Percentiles rank a stretch among this genome's conserved stretches.
Conservation (phyloP, 2,113 vertebrate species). For the Zingel zingel region DNA sequence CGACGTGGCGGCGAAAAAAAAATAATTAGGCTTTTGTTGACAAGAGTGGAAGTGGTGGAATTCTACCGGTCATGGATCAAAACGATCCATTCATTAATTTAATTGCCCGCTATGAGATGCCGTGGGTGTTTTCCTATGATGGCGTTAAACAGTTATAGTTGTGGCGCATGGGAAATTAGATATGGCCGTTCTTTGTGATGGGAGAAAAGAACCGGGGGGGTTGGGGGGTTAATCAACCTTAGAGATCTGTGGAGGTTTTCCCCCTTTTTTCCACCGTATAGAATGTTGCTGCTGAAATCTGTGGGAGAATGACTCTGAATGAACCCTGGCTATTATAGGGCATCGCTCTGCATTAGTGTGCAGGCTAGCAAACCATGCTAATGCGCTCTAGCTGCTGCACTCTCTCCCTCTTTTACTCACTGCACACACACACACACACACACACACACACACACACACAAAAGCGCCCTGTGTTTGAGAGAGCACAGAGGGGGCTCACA, state of each 20-base stretch:
- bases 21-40: conserved; percentile 82
- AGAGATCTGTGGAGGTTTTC: conserved; percentile 67
- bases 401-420: conserved; percentile 43
- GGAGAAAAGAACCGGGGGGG: conserved; percentile 56
- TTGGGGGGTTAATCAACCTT: conserved; percentile 71
- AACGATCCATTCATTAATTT: conserved; percentile 79
- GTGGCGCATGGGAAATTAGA: conserved; percentile 75
- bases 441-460: conserved; percentile 76
- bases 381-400: conserved; percentile 53
- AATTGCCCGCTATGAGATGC: conserved; percentile 78
- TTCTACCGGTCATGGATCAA: conserved; percentile 68
- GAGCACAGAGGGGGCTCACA: conserved; percentile 84
- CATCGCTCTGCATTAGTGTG: conserved; percentile 78
- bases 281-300: conserved; percentile 80
- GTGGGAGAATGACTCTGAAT: conserved; percentile 70
- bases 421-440: conserved; percentile 42
- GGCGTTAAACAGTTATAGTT: conserved; percentile 72
- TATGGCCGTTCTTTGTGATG: conserved; percentile 69
- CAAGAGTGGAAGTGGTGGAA: conserved; percentile 65
- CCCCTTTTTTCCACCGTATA: conserved; percentile 77
- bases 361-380: conserved; percentile 77
- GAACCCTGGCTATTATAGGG: conserved; percentile 67
- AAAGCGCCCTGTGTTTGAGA: conserved; percentile 87
- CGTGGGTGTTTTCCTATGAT: conserved; percentile 68
- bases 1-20: conserved; percentile 54